Evolutionary conservation across 2,113 vertebrate genomes (phyloP).

Genomic region (Cephalopholis sonnerati): DNA sequence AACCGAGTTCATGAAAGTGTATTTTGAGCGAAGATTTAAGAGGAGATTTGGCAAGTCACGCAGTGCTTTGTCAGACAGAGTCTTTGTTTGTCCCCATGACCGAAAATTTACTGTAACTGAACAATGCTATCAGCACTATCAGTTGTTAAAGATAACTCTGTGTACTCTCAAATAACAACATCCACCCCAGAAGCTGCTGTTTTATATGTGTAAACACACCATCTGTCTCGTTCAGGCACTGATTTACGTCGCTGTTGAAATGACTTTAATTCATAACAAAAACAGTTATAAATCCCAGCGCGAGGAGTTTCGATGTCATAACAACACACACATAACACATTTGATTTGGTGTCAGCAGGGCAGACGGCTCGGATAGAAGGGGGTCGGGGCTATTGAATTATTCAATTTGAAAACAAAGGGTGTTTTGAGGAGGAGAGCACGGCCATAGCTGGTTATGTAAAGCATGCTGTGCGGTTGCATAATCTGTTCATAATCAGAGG

Average conservation of each 20-base stretch:
- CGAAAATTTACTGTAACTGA: neutral
- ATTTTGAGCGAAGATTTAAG: conserved; percentile 1
- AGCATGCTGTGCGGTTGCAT: conserved; percentile 76
- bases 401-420: conserved; percentile 51
- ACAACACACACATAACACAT: neutral
- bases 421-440: conserved; percentile 39
- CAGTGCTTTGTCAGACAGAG: neutral
- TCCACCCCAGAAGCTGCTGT: neutral
- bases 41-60: neutral
- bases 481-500: conserved; percentile 81
- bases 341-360: conserved; percentile 3
- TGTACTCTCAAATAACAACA: neutral
- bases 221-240: neutral
- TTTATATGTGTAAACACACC: neutral
- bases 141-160: conserved; percentile 7
- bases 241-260: neutral
- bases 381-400: conserved; percentile 11
- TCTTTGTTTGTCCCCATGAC: neutral
- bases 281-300: neutral
- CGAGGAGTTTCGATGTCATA: neutral
- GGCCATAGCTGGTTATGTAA: conserved; percentile 77
- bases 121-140: neutral
- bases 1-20: neutral
- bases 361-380: neutral
- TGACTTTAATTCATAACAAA: neutral